phyloP scores from a whole-genome alignment of 2,797 vertebrate genomes.

The Thalassophryne amazonica region DNA sequence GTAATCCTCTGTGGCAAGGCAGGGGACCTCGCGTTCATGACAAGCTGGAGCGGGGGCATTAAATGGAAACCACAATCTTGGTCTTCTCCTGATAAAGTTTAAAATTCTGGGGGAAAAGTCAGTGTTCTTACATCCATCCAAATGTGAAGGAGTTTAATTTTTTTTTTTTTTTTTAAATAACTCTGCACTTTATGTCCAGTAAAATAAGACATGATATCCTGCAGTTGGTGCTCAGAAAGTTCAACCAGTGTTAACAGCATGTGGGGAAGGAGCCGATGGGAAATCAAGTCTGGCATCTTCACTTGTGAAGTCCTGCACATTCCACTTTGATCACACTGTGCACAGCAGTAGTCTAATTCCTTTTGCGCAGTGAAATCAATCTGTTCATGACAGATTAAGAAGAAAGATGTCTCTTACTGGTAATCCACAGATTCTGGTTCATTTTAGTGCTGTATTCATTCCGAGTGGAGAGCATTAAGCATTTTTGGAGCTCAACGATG shows the following conservation, averaged over 20 bases:
- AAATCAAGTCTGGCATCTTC: constrained; percentile 35
- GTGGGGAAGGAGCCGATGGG: neutral
- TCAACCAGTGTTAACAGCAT: constrained; percentile 5
- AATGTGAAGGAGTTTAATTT: neutral
- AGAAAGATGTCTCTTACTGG: constrained; percentile 12
- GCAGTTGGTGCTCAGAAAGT: constrained; percentile 26
- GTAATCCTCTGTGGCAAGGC: constrained; percentile 72
- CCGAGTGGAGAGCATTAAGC: constrained; percentile 5
- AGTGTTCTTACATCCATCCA: constrained; percentile 42
- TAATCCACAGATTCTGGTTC: constrained; percentile 62
- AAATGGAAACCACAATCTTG: constrained; percentile 25
- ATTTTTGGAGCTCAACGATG: constrained; percentile 2
- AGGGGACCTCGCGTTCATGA: constrained; percentile 17
- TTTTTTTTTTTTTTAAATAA: neutral
- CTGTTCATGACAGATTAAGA: constrained; percentile 2
- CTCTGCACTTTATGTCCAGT: constrained; percentile 17
- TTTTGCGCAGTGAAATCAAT: constrained; percentile 16
- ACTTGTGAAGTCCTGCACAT: constrained; percentile 27
- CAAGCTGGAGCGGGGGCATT: constrained; percentile 35
- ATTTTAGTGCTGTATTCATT: constrained; percentile 12
- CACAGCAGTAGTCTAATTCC: constrained; percentile 28
- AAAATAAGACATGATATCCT: constrained; percentile 47
- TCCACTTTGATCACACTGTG: constrained; percentile 22
- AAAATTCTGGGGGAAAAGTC: constrained; percentile 33
- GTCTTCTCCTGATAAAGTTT: constrained; percentile 31